phyloP scores from a whole-genome alignment of 2,113 vertebrate species.

The rabbit (Oryctolagus cuniculus) region DNA sequence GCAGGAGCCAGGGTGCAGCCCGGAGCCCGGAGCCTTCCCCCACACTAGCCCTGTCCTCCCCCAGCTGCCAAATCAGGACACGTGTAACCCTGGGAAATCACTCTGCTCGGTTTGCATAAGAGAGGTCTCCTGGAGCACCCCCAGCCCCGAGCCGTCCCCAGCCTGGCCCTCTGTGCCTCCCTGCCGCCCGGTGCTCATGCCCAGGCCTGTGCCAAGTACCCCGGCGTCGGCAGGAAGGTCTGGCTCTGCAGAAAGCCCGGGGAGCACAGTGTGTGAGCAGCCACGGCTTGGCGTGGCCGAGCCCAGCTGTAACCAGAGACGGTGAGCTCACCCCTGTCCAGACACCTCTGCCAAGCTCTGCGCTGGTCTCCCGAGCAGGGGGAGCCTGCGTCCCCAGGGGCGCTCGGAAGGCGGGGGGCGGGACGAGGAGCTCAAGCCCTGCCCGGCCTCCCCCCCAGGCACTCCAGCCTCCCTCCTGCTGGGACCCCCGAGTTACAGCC shows the following conservation, averaged over 20 bases:
- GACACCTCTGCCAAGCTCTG: slow-evolving; percentile 40
- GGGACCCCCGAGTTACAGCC: fast-evolving
- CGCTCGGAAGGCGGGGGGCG: not conserved
- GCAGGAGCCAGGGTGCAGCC: fast-evolving
- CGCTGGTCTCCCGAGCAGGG: fast-evolving
- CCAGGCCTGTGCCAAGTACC: not conserved
- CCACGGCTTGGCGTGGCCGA: not conserved
- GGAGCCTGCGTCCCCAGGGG: not conserved
- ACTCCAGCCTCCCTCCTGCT: fast-evolving
- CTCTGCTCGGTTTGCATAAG: not conserved
- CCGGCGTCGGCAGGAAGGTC: not conserved
- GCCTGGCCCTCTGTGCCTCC: not conserved
- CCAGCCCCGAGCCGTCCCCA: no score
- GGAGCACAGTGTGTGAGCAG: not conserved
- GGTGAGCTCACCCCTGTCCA: slow-evolving; percentile 40
- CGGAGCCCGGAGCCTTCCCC: no score
- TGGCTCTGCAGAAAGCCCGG: no score
- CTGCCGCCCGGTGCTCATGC: not conserved
- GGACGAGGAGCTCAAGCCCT: not conserved
- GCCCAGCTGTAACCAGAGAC: not conserved
- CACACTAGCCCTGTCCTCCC: not conserved
- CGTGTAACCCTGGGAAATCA: not conserved
- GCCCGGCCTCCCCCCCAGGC: not conserved
- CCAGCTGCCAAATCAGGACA: not conserved
- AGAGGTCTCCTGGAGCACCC: not conserved